Evolutionary conservation across 2,888 invertebrate species (phyloP).

Genomic region (Baronia brevicornis): DNA sequence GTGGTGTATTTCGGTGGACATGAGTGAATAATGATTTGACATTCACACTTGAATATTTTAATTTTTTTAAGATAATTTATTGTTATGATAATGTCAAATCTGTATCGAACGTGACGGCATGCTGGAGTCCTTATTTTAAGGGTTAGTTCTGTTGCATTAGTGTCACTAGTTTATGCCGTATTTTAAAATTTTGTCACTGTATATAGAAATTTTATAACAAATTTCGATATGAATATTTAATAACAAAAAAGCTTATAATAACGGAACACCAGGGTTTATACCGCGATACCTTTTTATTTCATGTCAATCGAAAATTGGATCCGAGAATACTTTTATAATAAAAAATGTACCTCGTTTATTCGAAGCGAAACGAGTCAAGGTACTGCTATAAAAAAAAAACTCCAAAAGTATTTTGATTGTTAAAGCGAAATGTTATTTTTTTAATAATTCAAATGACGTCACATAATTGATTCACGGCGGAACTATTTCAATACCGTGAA

Average conservation of each 20-base stretch:
- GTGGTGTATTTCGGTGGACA: slow-evolving; percentile 19
- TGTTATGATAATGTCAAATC: slow-evolving; percentile 19
- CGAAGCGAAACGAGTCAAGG: no score
- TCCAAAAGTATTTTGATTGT: no score
- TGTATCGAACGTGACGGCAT: slow-evolving; percentile 18
- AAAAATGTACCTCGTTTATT: no score
- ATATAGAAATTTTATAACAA: no score
- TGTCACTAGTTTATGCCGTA: no score
- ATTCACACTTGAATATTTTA: slow-evolving; percentile 14
- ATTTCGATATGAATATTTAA: no score
- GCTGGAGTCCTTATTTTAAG: slow-evolving; percentile 1
- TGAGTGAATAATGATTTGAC: slow-evolving; percentile 26
- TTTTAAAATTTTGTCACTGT: no score
- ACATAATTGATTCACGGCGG: slow-evolving; percentile 28
- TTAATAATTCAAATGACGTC: slow-evolving; percentile 10
- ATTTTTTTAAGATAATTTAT: slow-evolving; percentile 15
- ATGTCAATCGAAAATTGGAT: slow-evolving; percentile 50
- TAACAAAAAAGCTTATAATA: slow-evolving; percentile 38
- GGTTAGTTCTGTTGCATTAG: no score
- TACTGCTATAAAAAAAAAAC: no score
- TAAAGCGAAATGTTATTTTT: no score
- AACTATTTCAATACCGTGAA: slow-evolving; percentile 42
- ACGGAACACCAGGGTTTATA: slow-evolving; percentile 54
- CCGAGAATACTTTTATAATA: slow-evolving; percentile 43
- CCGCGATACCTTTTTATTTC: slow-evolving; percentile 44